Evolutionary conservation across 2,888 invertebrate genomes (phyloP).

Genomic region (Brachynemurus nebulosus): DNA sequence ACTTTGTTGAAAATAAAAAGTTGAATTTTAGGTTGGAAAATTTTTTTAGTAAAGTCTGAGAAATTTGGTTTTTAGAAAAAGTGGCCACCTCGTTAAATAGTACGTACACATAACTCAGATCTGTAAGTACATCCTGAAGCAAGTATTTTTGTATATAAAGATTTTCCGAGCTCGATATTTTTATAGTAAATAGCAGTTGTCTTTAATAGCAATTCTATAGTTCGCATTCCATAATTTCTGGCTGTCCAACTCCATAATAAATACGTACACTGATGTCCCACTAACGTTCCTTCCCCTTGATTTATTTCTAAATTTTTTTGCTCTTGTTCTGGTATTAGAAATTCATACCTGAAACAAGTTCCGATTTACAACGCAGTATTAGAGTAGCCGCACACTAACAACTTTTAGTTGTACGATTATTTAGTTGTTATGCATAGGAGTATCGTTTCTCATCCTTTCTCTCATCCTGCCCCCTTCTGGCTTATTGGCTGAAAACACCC

Average conservation of each 20-base stretch:
- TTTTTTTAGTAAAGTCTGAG: too few species aligned
- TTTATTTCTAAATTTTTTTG: background rate
- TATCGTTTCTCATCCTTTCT: too few species aligned
- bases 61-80: too few species aligned
- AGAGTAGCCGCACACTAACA: too few species aligned
- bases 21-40: too few species aligned
- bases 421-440: too few species aligned
- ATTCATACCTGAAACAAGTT: background rate
- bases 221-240: background rate
- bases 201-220: background rate
- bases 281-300: background rate
- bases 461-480: too few species aligned
- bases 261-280: constrained; percentile 1
- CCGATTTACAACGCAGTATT: too few species aligned
- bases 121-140: background rate
- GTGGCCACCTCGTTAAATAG: too few species aligned
- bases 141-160: background rate
- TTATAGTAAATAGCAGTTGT: background rate
- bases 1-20: too few species aligned
- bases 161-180: background rate
- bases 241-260: constrained; percentile 2
- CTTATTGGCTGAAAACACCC: too few species aligned
- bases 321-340: background rate
- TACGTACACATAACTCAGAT: background rate
- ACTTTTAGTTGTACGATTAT: too few species aligned